phyloP scores from a whole-genome alignment of 2,113 vertebrate genomes.

The Forbesichthys papilliferus region DNA sequence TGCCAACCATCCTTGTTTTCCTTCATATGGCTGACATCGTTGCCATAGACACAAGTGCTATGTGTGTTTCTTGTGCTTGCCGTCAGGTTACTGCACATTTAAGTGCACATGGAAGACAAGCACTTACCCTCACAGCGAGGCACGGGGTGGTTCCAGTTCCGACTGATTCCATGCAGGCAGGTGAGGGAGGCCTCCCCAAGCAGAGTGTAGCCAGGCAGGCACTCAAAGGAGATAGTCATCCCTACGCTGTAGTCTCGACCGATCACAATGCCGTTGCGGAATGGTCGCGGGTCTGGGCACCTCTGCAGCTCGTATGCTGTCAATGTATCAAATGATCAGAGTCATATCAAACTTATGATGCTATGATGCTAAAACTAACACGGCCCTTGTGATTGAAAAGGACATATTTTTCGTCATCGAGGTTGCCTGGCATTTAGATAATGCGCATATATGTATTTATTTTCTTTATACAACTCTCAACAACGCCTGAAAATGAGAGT shows the following conservation, averaged over 20 bases:
- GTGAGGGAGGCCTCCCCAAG: conserved; percentile 92
- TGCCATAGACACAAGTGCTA: no score
- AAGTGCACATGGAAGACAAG: background rate
- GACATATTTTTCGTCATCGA: no score
- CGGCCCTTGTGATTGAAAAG: no score
- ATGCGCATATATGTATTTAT: no score
- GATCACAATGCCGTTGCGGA: conserved; percentile 92
- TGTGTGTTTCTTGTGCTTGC: no score
- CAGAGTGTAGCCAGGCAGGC: conserved; percentile 89
- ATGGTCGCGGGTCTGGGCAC: conserved; percentile 93
- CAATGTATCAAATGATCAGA: no score
- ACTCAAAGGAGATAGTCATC: conserved; percentile 94
- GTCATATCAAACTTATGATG: no score
- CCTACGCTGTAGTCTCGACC: conserved; percentile 93
- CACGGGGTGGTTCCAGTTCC: conserved; percentile 95
- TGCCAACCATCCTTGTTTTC: no score
- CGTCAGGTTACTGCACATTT: background rate
- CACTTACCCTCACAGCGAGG: conserved; percentile 93
- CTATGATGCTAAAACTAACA: background rate
- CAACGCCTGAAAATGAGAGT: no score
- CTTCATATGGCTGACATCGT: no score
- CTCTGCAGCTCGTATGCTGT: conserved; percentile 94
- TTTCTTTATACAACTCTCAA: no score
- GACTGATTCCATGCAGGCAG: conserved; percentile 93
- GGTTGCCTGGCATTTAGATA: no score